A percentile compares a stretch with the other conserved stretches of the same genome.
These are phyloP conservation scores for Arenaria interpres DNA, from an alignment of 2,113 vertebrate species.

Conservation along the genomic window DNA sequence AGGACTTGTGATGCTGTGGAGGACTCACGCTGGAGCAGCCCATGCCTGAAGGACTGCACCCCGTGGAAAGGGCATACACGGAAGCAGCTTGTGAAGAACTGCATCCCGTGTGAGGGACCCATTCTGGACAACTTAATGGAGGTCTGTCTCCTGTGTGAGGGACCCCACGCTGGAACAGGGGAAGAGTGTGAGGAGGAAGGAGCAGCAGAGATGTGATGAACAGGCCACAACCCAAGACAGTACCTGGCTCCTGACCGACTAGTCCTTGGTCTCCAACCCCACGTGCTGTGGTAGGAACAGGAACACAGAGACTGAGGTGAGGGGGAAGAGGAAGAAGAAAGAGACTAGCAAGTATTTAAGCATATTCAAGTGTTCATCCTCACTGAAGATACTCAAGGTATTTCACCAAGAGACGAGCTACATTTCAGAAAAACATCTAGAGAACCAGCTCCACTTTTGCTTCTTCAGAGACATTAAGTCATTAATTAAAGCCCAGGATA, in stretches of 20 bases:
- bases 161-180: neutral
- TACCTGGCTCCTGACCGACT: neutral
- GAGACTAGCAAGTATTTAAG: neutral
- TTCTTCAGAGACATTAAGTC: neutral
- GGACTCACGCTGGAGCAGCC: neutral
- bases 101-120: neutral
- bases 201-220: neutral
- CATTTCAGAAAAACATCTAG: neutral
- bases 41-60: neutral
- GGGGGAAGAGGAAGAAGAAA: neutral
- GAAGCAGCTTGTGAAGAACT: neutral
- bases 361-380: neutral
- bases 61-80: neutral
- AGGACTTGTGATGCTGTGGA: neutral
- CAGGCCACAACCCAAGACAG: neutral
- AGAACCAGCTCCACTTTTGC: neutral
- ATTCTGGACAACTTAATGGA: neutral
- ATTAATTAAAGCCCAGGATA: neutral
- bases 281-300: accelerated
- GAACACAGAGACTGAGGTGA: neutral
- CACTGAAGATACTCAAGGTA: neutral
- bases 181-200: neutral
- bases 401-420: neutral
- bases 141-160: neutral
- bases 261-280: neutral